Percentiles rank a stretch among this genome's conserved stretches.
phyloP scores from a whole-genome alignment of 2,113 vertebrate genomes.

The Thryonomys swinderianus region DNA sequence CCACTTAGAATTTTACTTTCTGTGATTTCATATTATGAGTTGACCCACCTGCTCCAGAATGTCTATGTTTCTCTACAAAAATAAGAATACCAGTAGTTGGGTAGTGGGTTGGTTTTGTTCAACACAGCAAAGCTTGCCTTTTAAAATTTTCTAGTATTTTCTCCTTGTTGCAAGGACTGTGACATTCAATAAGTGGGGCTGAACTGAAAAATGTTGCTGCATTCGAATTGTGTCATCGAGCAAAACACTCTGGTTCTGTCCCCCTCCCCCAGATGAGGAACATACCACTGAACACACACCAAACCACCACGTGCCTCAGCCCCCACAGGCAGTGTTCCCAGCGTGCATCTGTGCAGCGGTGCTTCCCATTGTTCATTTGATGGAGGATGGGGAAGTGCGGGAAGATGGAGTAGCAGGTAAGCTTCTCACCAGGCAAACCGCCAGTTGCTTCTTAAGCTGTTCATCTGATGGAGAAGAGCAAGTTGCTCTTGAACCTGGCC shows the following conservation, averaged over 20 bases:
- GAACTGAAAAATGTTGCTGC: not conserved
- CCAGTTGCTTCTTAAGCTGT: not conserved
- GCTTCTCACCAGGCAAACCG: not conserved
- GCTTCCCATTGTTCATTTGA: constrained; percentile 97
- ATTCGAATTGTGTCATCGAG: not conserved
- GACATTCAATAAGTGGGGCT: not conserved
- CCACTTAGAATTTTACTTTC: not conserved
- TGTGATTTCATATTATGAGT: not conserved
- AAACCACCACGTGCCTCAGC: constrained; percentile 96
- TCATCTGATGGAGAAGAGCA: not conserved
- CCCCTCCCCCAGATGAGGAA: constrained; percentile 91
- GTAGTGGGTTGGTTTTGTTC: not conserved
- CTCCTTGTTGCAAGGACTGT: not conserved
- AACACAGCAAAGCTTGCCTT: not conserved
- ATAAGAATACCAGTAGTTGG: not conserved
- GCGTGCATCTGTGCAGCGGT: constrained; percentile 99
- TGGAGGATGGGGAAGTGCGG: constrained; percentile 98
- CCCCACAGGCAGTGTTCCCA: constrained; percentile 98
- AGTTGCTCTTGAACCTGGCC: not conserved
- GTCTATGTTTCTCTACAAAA: not conserved
- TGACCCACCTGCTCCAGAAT: not conserved
- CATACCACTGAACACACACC: constrained; percentile 97
- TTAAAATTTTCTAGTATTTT: not conserved
- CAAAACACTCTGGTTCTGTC: not conserved
- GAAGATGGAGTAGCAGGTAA: constrained; percentile 98